Evolutionary conservation across 2,797 vertebrate genomes (phyloP).

Genomic region (Rhodeus uyekii): DNA sequence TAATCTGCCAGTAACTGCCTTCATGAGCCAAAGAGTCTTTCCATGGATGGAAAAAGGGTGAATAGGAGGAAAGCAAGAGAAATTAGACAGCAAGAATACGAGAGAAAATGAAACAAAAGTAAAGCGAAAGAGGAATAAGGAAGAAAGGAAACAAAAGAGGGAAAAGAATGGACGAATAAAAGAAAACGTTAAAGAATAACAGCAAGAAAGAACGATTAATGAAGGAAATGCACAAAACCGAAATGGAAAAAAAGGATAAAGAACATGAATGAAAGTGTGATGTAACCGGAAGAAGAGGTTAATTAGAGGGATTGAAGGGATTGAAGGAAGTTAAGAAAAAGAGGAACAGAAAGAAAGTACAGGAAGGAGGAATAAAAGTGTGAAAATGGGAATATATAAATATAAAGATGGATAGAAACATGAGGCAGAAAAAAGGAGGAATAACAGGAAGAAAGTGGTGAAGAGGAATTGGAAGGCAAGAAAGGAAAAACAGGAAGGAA

Average conservation of each 20-base stretch:
- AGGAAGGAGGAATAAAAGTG: not conserved
- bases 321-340: not conserved
- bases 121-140: not conserved
- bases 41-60: not conserved
- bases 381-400: too few relatives aligned
- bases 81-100: not conserved
- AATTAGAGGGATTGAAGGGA: not conserved
- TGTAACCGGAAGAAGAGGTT: not conserved
- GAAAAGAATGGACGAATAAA: not conserved
- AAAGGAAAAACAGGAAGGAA: not conserved
- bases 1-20: slow-evolving; percentile 50
- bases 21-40: slow-evolving; percentile 26
- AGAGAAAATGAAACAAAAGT: not conserved
- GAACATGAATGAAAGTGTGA: not conserved
- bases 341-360: too few relatives aligned
- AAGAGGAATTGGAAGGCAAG: not conserved
- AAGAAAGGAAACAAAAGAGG: not conserved
- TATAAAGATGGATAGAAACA: too few relatives aligned
- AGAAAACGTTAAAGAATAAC: not conserved
- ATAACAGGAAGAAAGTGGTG: not conserved
- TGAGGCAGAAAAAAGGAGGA: not conserved
- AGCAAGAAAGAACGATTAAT: not conserved
- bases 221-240: not conserved
- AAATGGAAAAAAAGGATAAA: not conserved
- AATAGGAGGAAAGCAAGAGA: not conserved